phyloP scores from a whole-genome alignment of 2,888 invertebrate genomes.

The Boloria selene region DNA sequence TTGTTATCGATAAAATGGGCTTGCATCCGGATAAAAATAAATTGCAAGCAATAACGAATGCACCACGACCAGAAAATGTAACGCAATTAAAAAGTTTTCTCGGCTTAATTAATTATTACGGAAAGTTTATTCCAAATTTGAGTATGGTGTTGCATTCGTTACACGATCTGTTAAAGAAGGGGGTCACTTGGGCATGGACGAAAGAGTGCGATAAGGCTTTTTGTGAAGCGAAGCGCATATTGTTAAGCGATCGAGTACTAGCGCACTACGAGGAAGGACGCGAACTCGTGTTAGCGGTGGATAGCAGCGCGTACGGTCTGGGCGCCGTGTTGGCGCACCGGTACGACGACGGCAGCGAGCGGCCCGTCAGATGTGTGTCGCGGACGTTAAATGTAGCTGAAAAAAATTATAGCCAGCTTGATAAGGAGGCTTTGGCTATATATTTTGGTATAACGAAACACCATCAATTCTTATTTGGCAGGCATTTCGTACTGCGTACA shows the following conservation, averaged over 20 bases:
- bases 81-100: too few species aligned
- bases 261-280: constrained; percentile 35
- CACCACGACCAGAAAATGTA: too few species aligned
- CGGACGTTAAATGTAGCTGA: constrained; percentile 42
- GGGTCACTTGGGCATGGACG: too few species aligned
- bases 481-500: too few species aligned
- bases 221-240: constrained; percentile 23
- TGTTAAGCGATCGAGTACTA: constrained; percentile 25
- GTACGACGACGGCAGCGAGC: constrained; percentile 41
- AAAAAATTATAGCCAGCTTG: constrained; percentile 43
- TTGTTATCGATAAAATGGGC: too few species aligned
- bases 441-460: constrained; percentile 41
- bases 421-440: constrained; percentile 46
- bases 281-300: constrained; percentile 34
- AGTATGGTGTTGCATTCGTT: too few species aligned
- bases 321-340: constrained; percentile 39
- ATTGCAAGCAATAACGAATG: too few species aligned
- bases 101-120: too few species aligned
- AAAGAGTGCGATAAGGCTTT: constrained; percentile 29
- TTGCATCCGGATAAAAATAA: too few species aligned
- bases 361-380: constrained; percentile 43
- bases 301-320: too few species aligned
- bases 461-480: constrained; percentile 45
- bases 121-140: too few species aligned
- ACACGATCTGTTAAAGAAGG: too few species aligned